Percentiles rank a stretch among this genome's conserved stretches.
Evolutionary conservation across 1,140 invertebrate genomes (phyloP).

Genomic region (Stenopsyche tienmushanensis): DNA sequence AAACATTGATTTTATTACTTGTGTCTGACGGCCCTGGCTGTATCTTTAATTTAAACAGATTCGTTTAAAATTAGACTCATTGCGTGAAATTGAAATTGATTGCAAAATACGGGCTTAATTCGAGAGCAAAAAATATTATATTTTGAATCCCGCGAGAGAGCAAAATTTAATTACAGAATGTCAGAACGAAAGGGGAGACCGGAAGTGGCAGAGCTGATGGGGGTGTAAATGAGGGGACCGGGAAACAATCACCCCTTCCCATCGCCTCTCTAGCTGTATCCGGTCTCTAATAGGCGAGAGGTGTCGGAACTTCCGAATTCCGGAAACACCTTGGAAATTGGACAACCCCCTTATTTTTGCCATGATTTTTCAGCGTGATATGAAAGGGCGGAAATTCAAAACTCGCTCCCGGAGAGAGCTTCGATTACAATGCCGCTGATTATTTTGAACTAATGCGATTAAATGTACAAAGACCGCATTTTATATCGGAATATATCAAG

Average conservation of each 20-base stretch:
- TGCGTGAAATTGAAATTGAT: background rate
- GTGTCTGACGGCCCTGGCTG: no score
- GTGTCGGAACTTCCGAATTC: slow-evolving; percentile 6
- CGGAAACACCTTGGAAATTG: slow-evolving; percentile 9
- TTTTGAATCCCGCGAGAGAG: background rate
- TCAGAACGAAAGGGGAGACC: slow-evolving; percentile 8
- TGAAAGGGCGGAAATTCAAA: no score
- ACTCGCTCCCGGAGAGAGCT: no score
- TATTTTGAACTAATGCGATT: background rate
- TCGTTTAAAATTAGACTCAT: background rate
- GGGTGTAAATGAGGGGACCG: background rate
- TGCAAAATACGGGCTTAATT: background rate
- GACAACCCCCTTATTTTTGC: background rate
- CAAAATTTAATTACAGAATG: slow-evolving; percentile 22
- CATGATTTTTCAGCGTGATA: background rate
- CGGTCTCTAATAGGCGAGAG: slow-evolving; percentile 3
- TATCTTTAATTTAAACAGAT: background rate
- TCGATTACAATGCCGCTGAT: background rate
- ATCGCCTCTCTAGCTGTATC: background rate
- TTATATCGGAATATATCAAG: background rate
- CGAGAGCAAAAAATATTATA: background rate
- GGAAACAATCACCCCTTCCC: background rate
- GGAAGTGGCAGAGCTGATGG: background rate
- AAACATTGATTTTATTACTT: no score
- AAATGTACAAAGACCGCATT: background rate